Conservation (phyloP, 2,797 vertebrate genomes). For the Tragopan temminckii region DNA sequence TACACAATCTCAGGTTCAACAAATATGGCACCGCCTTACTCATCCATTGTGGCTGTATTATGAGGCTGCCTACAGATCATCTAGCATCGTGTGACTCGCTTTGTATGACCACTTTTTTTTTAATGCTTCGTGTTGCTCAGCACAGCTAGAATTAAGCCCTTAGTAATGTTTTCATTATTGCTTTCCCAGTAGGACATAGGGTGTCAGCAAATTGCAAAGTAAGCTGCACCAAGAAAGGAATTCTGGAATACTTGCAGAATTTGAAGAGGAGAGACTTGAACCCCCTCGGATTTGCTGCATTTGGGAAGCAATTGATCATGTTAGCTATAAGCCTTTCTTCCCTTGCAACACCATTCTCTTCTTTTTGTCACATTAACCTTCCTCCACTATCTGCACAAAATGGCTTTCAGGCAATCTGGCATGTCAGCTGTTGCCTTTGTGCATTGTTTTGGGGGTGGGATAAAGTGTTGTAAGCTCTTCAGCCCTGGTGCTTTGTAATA, state of each 20-base stretch:
- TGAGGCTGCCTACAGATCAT: neutral
- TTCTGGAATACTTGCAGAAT: neutral
- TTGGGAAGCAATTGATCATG: constrained; percentile 9
- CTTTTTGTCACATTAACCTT: constrained; percentile 27
- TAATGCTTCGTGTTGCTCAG: neutral
- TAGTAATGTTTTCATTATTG: neutral
- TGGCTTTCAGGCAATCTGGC: constrained; percentile 53
- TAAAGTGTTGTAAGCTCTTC: constrained; percentile 9
- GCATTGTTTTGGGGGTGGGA: constrained; percentile 36
- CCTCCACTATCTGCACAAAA: constrained; percentile 23
- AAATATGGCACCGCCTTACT: neutral
- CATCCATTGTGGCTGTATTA: neutral
- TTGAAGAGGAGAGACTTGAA: neutral
- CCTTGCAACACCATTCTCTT: neutral
- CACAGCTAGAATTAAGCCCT: neutral
- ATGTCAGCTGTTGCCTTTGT: constrained; percentile 64
- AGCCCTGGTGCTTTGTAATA: neutral
- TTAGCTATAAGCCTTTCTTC: constrained; percentile 4
- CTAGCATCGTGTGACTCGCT: neutral
- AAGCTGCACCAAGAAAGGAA: neutral
- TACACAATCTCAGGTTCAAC: neutral
- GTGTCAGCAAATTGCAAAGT: neutral
- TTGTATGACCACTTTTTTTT: neutral
- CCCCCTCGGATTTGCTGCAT: neutral
- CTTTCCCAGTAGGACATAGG: neutral